Base-by-base conservation (phyloP, 2,888 invertebrate genomes). In the Protonemura montana region DNA sequence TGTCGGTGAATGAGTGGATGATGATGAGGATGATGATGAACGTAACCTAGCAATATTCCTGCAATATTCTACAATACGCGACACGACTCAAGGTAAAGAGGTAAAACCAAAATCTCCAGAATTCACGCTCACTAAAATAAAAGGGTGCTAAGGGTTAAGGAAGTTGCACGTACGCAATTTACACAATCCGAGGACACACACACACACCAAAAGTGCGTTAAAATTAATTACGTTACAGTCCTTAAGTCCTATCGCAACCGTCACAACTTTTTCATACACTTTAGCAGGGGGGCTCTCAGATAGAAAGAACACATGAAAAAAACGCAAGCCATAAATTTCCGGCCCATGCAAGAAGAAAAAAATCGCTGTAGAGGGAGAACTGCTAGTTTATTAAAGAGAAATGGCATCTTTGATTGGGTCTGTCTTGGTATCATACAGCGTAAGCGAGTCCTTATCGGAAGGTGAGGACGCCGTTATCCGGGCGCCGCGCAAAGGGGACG, bases 401-500 rank as follows among this genome's bases (percentile, higher is more conserved):
- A 59, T 59, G 59, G 59, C 59, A 59, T 59, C 59, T 59, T 59
- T 59, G 59, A 59, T 59, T 59, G 59, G 59, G 59, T 59, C 3
- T 59, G 59, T 59, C 59, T 59, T 59, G 59, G 59, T 10, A 59
- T 59, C 59, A 59, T 21, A 10, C 16, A 10, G 21, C 59, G 59
- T 59, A 59, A 59, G 59, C 59, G 59, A 13, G 59, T 59, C 59
- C 59, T 59, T 59, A 59, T 59, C 59, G 59, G 59, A 21, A 59
- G 59, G 82, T 83, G 26, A 41, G 82, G 35, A 3, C 41, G 82
- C 35, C 26, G 30, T 29, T 83, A 83, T 83, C 82, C 5, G 41
- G 13, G 35, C 41, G 25, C 82, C 0, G 42, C 25, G 42, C 13
- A 13, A 3, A 26, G 82, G 82, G 82, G 7, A 78, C 28, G 76